Evolutionary conservation across 1,140 invertebrate species (phyloP).

Genomic region (Lycorma delicatula): DNA sequence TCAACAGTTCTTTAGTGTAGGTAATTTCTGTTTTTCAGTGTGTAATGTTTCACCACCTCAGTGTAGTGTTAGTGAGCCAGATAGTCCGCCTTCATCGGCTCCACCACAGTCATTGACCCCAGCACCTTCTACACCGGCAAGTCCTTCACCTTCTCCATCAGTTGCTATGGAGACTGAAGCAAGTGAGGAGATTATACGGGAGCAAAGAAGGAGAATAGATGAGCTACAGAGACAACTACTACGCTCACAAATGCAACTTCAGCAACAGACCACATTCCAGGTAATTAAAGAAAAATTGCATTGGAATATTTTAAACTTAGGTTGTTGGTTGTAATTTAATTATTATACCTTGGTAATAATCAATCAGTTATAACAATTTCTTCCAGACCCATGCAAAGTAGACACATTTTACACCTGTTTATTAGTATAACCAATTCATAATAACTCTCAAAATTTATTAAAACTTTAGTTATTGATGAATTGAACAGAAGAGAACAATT

Average conservation of each 20-base stretch:
- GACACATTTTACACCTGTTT: too few relatives aligned
- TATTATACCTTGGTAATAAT: too few relatives aligned
- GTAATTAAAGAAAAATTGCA: constrained; percentile 20
- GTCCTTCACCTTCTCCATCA: constrained; percentile 13
- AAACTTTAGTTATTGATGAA: too few relatives aligned
- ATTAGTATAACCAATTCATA: too few relatives aligned
- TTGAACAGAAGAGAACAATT: too few relatives aligned
- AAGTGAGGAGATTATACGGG: constrained; percentile 64
- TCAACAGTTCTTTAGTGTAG: too few relatives aligned
- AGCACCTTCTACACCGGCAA: background rate
- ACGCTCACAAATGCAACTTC: constrained; percentile 60
- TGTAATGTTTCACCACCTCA: constrained; percentile 16
- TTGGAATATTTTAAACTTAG: too few relatives aligned
- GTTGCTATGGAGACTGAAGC: constrained; percentile 18
- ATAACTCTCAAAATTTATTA: too few relatives aligned
- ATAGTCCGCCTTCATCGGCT: background rate
- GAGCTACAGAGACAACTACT: constrained; percentile 76
- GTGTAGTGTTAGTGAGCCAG: constrained; percentile 27
- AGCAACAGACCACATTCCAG: constrained; percentile 47
- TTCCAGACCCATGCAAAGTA: too few relatives aligned
- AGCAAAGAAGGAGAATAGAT: constrained; percentile 80
- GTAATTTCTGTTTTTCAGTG: constrained; percentile 11
- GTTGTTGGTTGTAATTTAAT: too few relatives aligned
- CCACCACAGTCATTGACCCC: background rate
- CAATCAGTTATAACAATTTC: too few relatives aligned